Conservation (phyloP, 2,797 vertebrate genomes). For the Acridotheres tristis region DNA sequence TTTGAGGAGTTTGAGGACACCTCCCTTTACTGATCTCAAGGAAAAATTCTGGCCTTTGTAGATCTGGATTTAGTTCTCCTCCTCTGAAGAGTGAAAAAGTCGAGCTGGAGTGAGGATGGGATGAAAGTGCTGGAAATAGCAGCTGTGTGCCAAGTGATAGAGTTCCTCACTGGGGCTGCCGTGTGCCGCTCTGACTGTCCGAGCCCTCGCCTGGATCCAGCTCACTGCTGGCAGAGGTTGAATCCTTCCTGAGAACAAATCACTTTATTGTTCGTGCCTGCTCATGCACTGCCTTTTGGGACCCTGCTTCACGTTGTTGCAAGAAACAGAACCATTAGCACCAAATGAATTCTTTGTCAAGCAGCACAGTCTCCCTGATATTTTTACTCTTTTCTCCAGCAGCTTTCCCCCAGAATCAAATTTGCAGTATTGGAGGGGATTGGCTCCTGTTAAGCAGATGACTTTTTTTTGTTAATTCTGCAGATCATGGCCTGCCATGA, state of each 20-base stretch:
- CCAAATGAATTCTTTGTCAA: constrained; percentile 28
- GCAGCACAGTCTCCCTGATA: not conserved
- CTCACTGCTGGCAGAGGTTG: constrained; percentile 42
- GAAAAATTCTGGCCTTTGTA: not conserved
- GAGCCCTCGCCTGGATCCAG: constrained; percentile 20
- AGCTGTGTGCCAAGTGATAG: constrained; percentile 43
- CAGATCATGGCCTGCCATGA: not conserved
- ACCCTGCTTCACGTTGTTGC: constrained; percentile 2
- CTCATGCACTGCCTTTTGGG: constrained; percentile 41
- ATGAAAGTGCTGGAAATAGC: constrained; percentile 38
- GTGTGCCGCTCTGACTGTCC: not conserved
- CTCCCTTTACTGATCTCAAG: not conserved
- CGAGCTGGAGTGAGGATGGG: not conserved
- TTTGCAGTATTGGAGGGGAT: not conserved
- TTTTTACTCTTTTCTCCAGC: not conserved
- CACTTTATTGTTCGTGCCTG: constrained; percentile 39
- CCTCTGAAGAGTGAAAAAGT: not conserved
- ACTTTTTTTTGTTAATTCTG: not conserved
- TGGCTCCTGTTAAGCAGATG: not conserved
- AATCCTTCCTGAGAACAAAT: constrained; percentile 64
- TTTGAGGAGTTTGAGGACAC: not conserved
- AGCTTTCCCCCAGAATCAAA: not conserved
- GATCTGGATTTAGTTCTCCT: not conserved
- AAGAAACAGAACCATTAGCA: constrained; percentile 22
- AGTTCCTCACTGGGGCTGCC: constrained; percentile 7